These are phyloP conservation scores for human (Homo sapiens) DNA, from an alignment of 2,113 vertebrate genomes.

Conservation along the genomic window GRCh38 chr17:8681501-8682000, in stretches of 20 bases:
- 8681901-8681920: background rate
- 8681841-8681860: background rate
- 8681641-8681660: slow-evolving; percentile 25
- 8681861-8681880: background rate
- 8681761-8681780: background rate
- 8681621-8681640: slow-evolving; percentile 47
- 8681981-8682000: background rate
- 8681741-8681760: background rate
- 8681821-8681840: background rate
- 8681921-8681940: background rate
- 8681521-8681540: slow-evolving; percentile 48
- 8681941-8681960: background rate
- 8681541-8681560: slow-evolving; percentile 59
- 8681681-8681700: slow-evolving; percentile 64
- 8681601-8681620: slow-evolving; percentile 38
- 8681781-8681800: background rate
- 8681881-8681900: background rate
- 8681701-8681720: slow-evolving; percentile 49
- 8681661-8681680: slow-evolving; percentile 52
- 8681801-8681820: background rate
- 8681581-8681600: slow-evolving; percentile 66
- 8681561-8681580: slow-evolving; percentile 72
- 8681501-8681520: slow-evolving; percentile 75
- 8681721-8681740: background rate
- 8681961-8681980: background rate